These are phyloP conservation scores for Hydra vulgaris DNA, from an alignment of 30 jellyfish, hydroid and myxozoan species.

Conservation along the genomic window DNA sequence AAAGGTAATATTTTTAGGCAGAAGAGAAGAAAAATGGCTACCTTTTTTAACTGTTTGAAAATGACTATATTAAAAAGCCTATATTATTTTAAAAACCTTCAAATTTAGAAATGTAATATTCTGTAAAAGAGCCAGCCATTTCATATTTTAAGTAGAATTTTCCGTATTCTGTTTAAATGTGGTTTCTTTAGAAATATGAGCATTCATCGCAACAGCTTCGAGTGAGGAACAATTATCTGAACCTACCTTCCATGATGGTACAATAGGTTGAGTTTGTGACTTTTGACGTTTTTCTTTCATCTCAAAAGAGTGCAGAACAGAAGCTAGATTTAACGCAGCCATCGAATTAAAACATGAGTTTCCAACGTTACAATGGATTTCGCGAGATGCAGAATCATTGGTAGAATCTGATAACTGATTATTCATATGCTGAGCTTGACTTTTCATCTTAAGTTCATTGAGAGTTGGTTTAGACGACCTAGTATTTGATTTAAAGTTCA, in stretches of 20 bases:
- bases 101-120: not conserved
- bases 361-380: not conserved
- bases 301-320: slow-evolving; percentile 8
- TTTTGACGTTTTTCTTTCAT: slow-evolving; percentile 16
- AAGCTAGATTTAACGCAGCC: slow-evolving; percentile 6
- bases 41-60: no score
- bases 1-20: no score
- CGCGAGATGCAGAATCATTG: slow-evolving; percentile 9
- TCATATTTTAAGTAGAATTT: not conserved
- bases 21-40: no score
- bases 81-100: not conserved
- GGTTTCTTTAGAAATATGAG: not conserved
- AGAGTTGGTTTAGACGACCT: slow-evolving; percentile 71
- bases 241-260: not conserved
- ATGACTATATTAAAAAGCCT: no score
- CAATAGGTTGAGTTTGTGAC: not conserved
- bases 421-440: slow-evolving; percentile 77
- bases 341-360: slow-evolving; percentile 2
- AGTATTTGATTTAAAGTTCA: slow-evolving; percentile 52
- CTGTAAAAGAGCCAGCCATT: not conserved
- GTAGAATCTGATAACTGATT: slow-evolving; percentile 1
- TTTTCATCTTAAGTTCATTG: slow-evolving; percentile 56
- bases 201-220: not conserved
- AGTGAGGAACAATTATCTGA: not conserved
- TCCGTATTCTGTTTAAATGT: not conserved